These are phyloP conservation scores for Cheilosia grossa DNA, from an alignment of 2,888 invertebrate genomes.

Conservation along the genomic window DNA sequence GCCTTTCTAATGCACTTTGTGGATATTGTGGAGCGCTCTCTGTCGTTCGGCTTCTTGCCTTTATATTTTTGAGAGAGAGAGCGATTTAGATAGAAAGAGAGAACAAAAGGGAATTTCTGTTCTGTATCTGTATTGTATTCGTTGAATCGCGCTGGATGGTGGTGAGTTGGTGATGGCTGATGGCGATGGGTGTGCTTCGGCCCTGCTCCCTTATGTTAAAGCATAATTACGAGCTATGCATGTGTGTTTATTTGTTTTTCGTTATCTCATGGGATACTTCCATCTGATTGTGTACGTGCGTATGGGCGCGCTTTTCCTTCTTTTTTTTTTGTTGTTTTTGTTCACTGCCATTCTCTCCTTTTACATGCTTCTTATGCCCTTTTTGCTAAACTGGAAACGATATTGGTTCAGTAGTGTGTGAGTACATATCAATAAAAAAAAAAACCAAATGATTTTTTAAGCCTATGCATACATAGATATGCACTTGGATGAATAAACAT, in stretches of 20 bases:
- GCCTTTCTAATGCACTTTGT: conserved; percentile 63
- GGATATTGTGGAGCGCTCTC: conserved; percentile 11
- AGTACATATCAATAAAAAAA: conserved; percentile 6
- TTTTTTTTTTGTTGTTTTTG: conserved; percentile 7
- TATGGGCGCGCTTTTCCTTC: conserved; percentile 53
- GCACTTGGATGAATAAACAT: background rate
- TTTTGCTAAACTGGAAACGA: conserved; percentile 53
- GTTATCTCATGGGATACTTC: conserved; percentile 52
- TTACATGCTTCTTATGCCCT: conserved; percentile 3
- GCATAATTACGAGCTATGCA: conserved; percentile 48
- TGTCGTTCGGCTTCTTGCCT: conserved; percentile 47
- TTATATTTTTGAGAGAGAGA: conserved; percentile 18
- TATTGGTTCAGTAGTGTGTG: conserved; percentile 40
- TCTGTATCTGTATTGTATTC: background rate
- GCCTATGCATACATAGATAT: background rate
- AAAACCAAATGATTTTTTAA: conserved; percentile 36
- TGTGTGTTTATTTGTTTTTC: conserved; percentile 53
- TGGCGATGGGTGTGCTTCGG: conserved; percentile 15
- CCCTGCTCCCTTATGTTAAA: conserved; percentile 15
- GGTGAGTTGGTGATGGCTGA: background rate
- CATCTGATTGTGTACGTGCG: conserved; percentile 60
- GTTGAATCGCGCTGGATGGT: background rate
- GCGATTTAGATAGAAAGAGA: conserved; percentile 16
- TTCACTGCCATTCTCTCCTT: background rate
- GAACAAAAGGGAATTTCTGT: conserved; percentile 43